Evolutionary conservation across 2,113 vertebrate species (phyloP).

Genomic region (Synchiropus splendidus): DNA sequence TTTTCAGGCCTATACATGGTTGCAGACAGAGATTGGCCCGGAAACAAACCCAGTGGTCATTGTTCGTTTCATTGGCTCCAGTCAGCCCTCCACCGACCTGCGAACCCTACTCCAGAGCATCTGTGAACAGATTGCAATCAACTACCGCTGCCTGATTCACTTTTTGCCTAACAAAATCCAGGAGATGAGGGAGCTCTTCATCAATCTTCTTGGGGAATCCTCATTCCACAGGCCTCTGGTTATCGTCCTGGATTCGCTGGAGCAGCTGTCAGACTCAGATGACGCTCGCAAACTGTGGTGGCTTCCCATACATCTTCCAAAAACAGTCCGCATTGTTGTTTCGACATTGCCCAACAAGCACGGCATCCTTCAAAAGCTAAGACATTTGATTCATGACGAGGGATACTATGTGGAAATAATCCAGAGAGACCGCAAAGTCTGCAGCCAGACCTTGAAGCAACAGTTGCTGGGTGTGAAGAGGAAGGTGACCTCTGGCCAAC

Average conservation of each 20-base stretch:
- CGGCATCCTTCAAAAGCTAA: constrained; percentile 90
- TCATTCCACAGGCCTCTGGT: constrained; percentile 86
- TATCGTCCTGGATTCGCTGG: constrained; percentile 86
- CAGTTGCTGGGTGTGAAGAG: constrained; percentile 87
- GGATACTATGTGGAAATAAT: constrained; percentile 83
- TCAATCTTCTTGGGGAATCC: constrained; percentile 89
- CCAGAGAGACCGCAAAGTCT: constrained; percentile 87
- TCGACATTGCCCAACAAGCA: constrained; percentile 96
- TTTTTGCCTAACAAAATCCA: constrained; percentile 92
- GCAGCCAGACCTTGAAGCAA: constrained; percentile 95
- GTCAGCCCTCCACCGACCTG: constrained; percentile 81
- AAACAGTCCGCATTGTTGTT: constrained; percentile 85
- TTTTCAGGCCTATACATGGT: constrained; percentile 87
- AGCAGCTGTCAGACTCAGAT: constrained; percentile 86
- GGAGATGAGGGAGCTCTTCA: constrained; percentile 89
- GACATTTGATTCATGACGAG: constrained; percentile 86
- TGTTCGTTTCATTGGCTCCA: constrained; percentile 87
- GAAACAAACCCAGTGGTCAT: constrained; percentile 91
- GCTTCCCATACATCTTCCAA: constrained; percentile 89
- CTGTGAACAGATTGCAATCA: constrained; percentile 91
- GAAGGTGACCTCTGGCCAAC: constrained; percentile 97
- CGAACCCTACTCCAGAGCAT: constrained; percentile 87
- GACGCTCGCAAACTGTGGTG: constrained; percentile 96
- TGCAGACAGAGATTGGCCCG: constrained; percentile 89
- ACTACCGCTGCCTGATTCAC: constrained; percentile 90